Percentiles rank a stretch among this genome's conserved stretches.
These are phyloP conservation scores for Ennomos quercinarius DNA, from an alignment of 2,888 invertebrate species.

Conservation along the genomic window DNA sequence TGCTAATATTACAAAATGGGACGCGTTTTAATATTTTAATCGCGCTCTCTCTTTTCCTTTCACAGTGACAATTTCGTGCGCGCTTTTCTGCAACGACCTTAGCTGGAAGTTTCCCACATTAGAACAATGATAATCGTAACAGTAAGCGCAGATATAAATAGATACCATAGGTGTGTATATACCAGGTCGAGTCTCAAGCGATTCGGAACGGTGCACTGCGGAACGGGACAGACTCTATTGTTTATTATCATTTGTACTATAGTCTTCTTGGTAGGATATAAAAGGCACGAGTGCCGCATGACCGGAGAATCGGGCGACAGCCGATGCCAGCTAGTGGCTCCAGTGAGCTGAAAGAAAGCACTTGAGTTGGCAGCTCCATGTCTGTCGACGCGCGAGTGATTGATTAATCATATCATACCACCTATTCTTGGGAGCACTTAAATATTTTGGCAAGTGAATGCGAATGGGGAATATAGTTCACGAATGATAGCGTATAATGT, in stretches of 20 bases:
- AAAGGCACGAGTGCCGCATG: slow-evolving; percentile 39
- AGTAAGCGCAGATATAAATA: slow-evolving; percentile 9
- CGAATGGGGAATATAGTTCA: slow-evolving; percentile 26
- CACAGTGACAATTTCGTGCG: slow-evolving; percentile 27
- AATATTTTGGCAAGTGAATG: slow-evolving; percentile 50
- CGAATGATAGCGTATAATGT: slow-evolving; percentile 13
- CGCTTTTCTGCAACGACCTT: slow-evolving; percentile 13
- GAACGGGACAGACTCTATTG: slow-evolving; percentile 40
- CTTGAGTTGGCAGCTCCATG: slow-evolving; percentile 51
- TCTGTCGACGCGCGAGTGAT: slow-evolving; percentile 65
- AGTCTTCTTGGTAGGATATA: slow-evolving; percentile 33
- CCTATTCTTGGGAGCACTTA: slow-evolving; percentile 56
- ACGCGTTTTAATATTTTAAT: slow-evolving; percentile 42
- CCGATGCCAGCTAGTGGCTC: slow-evolving; percentile 13
- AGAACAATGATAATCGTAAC: slow-evolving; percentile 27
- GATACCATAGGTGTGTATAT: slow-evolving; percentile 12
- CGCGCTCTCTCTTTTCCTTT: slow-evolving; percentile 32
- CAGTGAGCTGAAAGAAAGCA: slow-evolving; percentile 51
- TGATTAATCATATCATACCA: slow-evolving; percentile 47
- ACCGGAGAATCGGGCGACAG: slow-evolving; percentile 32
- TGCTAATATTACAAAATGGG: slow-evolving; percentile 70
- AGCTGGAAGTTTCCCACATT: slow-evolving; percentile 25
- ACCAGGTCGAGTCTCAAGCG: slow-evolving; percentile 37
- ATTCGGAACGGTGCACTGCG: slow-evolving; percentile 29
- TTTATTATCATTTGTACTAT: slow-evolving; percentile 39